Conservation (phyloP, 1,140 invertebrate species). For the Brachionus koreanus region DNA sequence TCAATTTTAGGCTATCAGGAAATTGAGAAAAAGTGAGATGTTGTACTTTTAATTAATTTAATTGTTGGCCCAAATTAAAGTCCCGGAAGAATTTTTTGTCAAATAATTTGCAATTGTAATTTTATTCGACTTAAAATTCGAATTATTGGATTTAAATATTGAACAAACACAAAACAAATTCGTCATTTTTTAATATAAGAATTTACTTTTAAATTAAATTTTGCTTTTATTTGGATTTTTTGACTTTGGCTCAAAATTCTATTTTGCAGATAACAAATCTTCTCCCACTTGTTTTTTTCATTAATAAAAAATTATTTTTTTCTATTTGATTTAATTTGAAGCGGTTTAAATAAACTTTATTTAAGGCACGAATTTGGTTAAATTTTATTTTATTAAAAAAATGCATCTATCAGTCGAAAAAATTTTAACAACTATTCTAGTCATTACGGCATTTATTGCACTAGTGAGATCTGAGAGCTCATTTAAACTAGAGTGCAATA, state of each 20-base stretch:
- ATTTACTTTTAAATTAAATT: background rate
- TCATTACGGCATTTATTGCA: background rate
- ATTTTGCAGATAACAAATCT: background rate
- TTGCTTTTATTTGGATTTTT: background rate
- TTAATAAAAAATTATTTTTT: background rate
- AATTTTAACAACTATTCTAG: background rate
- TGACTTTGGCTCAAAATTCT: background rate
- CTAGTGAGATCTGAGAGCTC: background rate
- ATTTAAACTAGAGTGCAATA: conserved; percentile 8
- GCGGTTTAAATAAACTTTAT: background rate
- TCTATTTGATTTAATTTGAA: background rate
- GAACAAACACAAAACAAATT: background rate
- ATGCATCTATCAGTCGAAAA: background rate
- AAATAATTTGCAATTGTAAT: conserved; percentile 36
- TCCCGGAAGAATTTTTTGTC: background rate
- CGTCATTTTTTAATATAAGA: background rate
- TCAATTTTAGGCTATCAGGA: background rate
- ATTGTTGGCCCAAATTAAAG: background rate
- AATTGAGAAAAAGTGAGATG: background rate
- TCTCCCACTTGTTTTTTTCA: background rate
- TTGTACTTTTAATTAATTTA: background rate
- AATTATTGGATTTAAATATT: conserved; percentile 1
- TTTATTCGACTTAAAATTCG: background rate
- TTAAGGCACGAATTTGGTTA: background rate
- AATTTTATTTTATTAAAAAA: conserved; percentile 4